Evolutionary conservation across 2,888 invertebrate genomes (phyloP).

Genomic region (Sthenelais limicola): DNA sequence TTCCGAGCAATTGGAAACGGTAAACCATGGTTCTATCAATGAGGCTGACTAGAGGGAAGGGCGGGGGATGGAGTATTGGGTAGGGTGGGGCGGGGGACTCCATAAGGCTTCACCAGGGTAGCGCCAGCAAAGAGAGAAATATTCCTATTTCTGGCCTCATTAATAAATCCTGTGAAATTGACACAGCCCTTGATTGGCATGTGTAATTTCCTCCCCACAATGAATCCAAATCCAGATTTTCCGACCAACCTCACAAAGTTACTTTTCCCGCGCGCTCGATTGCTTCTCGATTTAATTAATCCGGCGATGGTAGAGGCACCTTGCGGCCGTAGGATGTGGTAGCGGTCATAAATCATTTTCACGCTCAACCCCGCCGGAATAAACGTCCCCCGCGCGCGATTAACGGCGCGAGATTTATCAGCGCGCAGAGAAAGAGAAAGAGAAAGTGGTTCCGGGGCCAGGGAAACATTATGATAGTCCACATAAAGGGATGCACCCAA

Average conservation of each 20-base stretch:
- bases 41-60: slow-evolving; percentile 1
- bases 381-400: slow-evolving; percentile 29
- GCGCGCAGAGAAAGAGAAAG: too few relatives aligned
- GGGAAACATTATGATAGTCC: slow-evolving; percentile 35
- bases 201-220: slow-evolving; percentile 33
- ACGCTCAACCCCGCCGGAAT: slow-evolving; percentile 9
- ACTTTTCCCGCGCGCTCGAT: slow-evolving; percentile 34
- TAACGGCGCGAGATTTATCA: slow-evolving; percentile 26
- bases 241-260: slow-evolving; percentile 37
- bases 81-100: neutral
- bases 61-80: neutral
- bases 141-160: slow-evolving; percentile 9
- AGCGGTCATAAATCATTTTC: slow-evolving; percentile 24
- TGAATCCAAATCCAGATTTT: slow-evolving; percentile 38
- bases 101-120: slow-evolving; percentile 13
- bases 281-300: slow-evolving; percentile 36
- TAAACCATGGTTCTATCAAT: too few relatives aligned
- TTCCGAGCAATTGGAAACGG: too few relatives aligned
- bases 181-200: slow-evolving; percentile 37
- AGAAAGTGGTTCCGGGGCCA: slow-evolving; percentile 1
- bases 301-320: slow-evolving; percentile 23
- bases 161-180: slow-evolving; percentile 12
- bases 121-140: slow-evolving; percentile 5
- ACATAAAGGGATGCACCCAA: slow-evolving; percentile 18
- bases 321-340: neutral